A percentile compares a stretch with the other conserved stretches of the same genome.
Evolutionary conservation across 2,797 vertebrate genomes (phyloP).

Genomic region (Austrolebias charrua): DNA sequence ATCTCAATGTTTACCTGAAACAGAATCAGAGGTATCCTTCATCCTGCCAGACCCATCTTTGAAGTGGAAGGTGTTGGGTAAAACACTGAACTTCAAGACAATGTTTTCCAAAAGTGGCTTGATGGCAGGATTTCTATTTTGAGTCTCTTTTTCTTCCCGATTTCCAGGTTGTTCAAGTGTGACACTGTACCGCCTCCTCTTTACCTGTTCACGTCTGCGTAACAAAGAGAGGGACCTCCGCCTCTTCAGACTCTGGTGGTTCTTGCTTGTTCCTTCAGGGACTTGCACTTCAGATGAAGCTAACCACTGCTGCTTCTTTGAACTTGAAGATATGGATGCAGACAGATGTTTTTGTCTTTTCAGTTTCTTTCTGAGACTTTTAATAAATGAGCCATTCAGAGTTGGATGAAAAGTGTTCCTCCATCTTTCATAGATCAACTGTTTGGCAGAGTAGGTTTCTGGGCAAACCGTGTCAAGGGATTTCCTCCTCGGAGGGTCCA

Average conservation of each 20-base stretch:
- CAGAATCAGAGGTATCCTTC: background rate
- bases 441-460: constrained; percentile 31
- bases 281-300: constrained; percentile 1
- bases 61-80: constrained; percentile 68
- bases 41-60: constrained; percentile 7
- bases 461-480: background rate
- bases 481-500: constrained; percentile 9
- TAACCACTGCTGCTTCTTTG: constrained; percentile 2
- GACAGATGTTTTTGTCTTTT: background rate
- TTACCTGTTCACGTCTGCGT: background rate
- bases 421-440: constrained; percentile 37
- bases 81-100: constrained; percentile 60
- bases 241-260: background rate
- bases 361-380: background rate
- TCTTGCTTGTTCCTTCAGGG: background rate
- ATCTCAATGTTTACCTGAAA: constrained; percentile 39
- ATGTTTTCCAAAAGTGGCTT: background rate
- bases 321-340: background rate
- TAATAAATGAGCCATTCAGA: background rate
- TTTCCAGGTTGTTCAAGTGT: background rate
- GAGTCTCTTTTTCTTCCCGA: background rate
- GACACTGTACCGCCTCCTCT: background rate
- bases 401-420: constrained; percentile 25
- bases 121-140: background rate
- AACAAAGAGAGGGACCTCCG: background rate